Percentiles rank a stretch among this genome's conserved stretches.
These are phyloP conservation scores for Tenthredo distinguenda DNA, from an alignment of 2,888 invertebrate species.

Conservation along the genomic window DNA sequence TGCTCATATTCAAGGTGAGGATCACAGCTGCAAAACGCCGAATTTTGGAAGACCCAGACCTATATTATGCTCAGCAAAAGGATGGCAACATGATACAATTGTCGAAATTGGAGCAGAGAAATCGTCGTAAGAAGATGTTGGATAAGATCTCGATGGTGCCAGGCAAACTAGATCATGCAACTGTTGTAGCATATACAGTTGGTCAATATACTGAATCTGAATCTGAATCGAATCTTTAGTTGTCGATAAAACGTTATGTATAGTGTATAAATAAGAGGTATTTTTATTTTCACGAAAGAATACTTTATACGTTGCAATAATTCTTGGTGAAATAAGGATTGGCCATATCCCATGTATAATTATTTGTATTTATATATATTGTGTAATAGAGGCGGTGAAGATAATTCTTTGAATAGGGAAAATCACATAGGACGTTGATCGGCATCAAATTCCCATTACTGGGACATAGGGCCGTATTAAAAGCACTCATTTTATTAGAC, in stretches of 20 bases:
- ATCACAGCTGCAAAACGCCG: constrained; percentile 91
- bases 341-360: constrained; percentile 41
- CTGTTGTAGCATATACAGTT: constrained; percentile 89
- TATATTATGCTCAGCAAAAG: constrained; percentile 84
- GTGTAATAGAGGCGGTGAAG: constrained; percentile 23
- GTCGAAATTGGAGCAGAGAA: constrained; percentile 83
- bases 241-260: constrained; percentile 24
- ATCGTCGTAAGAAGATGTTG: constrained; percentile 85
- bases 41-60: constrained; percentile 89
- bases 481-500: not conserved
- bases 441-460: not conserved
- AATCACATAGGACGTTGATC: not conserved
- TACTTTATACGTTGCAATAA: constrained; percentile 6
- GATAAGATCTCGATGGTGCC: constrained; percentile 89
- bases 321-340: not conserved
- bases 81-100: constrained; percentile 81
- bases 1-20: constrained; percentile 64
- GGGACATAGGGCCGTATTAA: not conserved
- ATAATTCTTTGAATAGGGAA: not conserved
- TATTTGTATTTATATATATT: constrained; percentile 46
- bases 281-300: constrained; percentile 31
- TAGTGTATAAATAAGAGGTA: constrained; percentile 42
- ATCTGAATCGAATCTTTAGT: constrained; percentile 41
- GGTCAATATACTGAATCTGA: constrained; percentile 75
- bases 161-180: constrained; percentile 94